Conservation (phyloP, 2,888 invertebrate species). For the Rotaria sp. region DNA sequence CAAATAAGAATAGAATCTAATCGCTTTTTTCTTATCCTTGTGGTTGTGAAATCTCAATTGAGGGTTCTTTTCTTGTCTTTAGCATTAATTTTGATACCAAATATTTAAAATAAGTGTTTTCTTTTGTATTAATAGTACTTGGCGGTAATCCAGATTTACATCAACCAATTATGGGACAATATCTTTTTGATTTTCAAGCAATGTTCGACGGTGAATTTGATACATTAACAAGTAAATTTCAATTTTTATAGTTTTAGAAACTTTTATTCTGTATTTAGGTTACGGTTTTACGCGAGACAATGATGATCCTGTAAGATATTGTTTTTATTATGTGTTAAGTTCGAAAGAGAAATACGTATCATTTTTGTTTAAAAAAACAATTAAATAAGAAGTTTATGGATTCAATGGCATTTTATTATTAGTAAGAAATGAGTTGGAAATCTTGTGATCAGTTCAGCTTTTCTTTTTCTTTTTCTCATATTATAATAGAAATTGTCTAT, state of each 20-base stretch:
- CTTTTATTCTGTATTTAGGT: neutral
- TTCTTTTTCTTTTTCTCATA: too few species aligned
- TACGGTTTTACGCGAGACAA: neutral
- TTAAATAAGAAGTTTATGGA: too few species aligned
- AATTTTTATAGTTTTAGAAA: neutral
- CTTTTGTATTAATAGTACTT: constrained; percentile 61
- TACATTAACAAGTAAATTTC: constrained; percentile 45
- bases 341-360: too few species aligned
- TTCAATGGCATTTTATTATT: too few species aligned
- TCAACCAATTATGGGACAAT: constrained; percentile 76
- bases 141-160: constrained; percentile 85
- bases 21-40: neutral
- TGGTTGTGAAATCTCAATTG: neutral
- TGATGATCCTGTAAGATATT: neutral
- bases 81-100: neutral
- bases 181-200: constrained; percentile 67
- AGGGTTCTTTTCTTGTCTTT: neutral
- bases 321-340: neutral
- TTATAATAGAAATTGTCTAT: too few species aligned
- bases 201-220: constrained; percentile 74
- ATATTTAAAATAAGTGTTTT: neutral
- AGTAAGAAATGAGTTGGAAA: too few species aligned
- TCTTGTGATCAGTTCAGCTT: too few species aligned
- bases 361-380: too few species aligned
- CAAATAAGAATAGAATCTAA: neutral